Evolutionary conservation across 2,888 invertebrate genomes (phyloP).

Genomic region (Drosophila colorata): DNA sequence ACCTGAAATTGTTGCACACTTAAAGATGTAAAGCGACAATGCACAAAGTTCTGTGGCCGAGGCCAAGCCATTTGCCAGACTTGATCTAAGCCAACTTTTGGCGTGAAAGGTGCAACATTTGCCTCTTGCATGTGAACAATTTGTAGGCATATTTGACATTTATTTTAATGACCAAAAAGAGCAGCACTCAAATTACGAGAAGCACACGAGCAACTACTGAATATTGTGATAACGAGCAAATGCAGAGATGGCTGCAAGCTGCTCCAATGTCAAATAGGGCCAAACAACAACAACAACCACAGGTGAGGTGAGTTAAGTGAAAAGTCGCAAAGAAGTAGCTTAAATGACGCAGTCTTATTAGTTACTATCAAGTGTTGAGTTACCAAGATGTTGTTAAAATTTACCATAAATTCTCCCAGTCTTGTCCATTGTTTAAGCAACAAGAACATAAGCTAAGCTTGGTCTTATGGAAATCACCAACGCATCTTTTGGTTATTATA

Average conservation of each 20-base stretch:
- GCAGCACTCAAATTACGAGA: constrained; percentile 49
- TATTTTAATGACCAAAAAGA: constrained; percentile 50
- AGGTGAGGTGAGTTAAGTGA: constrained; percentile 6
- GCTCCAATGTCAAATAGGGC: constrained; percentile 34
- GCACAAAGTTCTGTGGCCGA: constrained; percentile 45
- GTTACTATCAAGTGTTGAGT: neutral
- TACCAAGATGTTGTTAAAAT: neutral
- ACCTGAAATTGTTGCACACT: constrained; percentile 32
- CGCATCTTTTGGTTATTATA: constrained; percentile 46
- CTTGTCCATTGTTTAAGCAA: neutral
- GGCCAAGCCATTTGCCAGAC: constrained; percentile 40
- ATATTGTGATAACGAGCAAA: constrained; percentile 48
- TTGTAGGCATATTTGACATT: constrained; percentile 35
- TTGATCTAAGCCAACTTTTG: constrained; percentile 28
- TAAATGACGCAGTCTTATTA: neutral
- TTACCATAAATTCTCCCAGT: neutral
- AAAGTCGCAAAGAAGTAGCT: constrained; percentile 11
- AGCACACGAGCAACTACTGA: constrained; percentile 10
- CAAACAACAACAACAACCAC: constrained; percentile 8
- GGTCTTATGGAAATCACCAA: constrained; percentile 1
- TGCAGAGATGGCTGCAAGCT: constrained; percentile 6
- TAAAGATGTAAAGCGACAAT: constrained; percentile 53
- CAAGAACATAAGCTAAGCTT: neutral
- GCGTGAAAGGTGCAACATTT: constrained; percentile 31
- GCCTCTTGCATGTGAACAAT: constrained; percentile 14